Evolutionary conservation across 2,797 vertebrate genomes (phyloP).

Genomic region (Lithobates pipiens): DNA sequence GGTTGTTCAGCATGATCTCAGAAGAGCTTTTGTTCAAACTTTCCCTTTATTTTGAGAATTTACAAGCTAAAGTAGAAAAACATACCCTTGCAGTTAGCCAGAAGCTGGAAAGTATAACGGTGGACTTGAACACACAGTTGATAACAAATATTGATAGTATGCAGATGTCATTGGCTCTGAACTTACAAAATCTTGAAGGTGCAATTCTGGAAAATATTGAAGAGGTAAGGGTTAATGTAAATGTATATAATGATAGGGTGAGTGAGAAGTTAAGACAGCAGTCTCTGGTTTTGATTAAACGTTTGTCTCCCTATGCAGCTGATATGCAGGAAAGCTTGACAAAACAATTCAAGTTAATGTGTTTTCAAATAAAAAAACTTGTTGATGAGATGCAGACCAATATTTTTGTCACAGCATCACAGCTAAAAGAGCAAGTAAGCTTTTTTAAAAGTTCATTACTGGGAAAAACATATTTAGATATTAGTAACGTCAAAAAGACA

Average conservation of each 20-base stretch:
- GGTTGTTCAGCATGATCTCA: slow-evolving; percentile 75
- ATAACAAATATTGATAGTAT: slow-evolving; percentile 78
- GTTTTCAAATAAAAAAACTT: slow-evolving; percentile 69
- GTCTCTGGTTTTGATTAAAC: slow-evolving; percentile 66
- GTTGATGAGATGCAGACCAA: slow-evolving; percentile 67
- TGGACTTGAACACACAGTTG: slow-evolving; percentile 72
- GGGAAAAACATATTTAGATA: slow-evolving; percentile 55
- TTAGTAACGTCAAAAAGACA: slow-evolving; percentile 68
- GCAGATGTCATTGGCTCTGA: slow-evolving; percentile 76
- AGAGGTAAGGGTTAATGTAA: slow-evolving; percentile 3
- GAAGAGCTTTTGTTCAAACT: slow-evolving; percentile 73
- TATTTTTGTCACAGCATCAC: slow-evolving; percentile 74
- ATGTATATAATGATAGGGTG: slow-evolving; percentile 75
- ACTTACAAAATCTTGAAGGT: slow-evolving; percentile 71
- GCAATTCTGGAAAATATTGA: slow-evolving; percentile 68
- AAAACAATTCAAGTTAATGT: slow-evolving; percentile 72
- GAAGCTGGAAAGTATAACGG: slow-evolving; percentile 70
- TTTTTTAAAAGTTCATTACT: slow-evolving; percentile 75
- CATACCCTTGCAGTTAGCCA: slow-evolving; percentile 68
- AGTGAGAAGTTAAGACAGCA: slow-evolving; percentile 72
- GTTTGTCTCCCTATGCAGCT: slow-evolving; percentile 64
- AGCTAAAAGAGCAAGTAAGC: slow-evolving; percentile 79
- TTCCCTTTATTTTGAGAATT: slow-evolving; percentile 70
- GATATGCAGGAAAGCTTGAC: slow-evolving; percentile 69
- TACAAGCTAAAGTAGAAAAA: slow-evolving; percentile 65